Evolutionary conservation across 1,140 invertebrate species (phyloP), one percentile per base, ranked within the genome.

Genomic region (Theocolax elegans): DNA sequence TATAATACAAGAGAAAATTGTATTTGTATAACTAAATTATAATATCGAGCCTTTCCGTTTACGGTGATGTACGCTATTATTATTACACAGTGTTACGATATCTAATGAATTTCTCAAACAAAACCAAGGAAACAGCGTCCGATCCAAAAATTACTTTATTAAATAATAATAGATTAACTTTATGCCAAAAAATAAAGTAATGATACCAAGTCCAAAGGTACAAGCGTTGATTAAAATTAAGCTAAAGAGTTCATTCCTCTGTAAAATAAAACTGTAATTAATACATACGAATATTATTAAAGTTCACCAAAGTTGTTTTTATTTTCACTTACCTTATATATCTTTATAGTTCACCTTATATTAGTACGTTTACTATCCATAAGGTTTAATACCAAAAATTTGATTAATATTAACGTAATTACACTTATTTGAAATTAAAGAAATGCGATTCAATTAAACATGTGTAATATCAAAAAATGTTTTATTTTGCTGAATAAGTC

Each of bases 141-240:
- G 64, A 66, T 66, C 51, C 35, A 66, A 66, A 44, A 46, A 66
- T 56, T 56, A 58, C 64, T 66, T 46, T 56, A 3, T 65, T 54
- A 7, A 44, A 23, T 1, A 8, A 44, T 21, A 56, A 67, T 67
- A 67, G 54, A 59, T 17, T 15, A 29, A 59, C n/a, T 29, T 67
- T 42, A 67, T 67, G 66, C 66, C 66, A 67, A 67, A 67, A n/a
- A n/a, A n/a, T n/a, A n/a, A 40, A 29, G 1, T 13, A 49, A 63
- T 13, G 23, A 40, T 51, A 38, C n/a, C 19, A 65, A 53, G 62
- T 27, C 19, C 46, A 53, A 15, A 40, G 31, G 15, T 53, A 23
- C 21, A 54, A 65, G 44, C 27, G 12, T 12, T 12, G 3, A 9
- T 0, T 54, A 54, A n/a, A 12, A 54, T 3, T 13, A 42, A 42